These are phyloP conservation scores for Trachelus iudaicus DNA, from an alignment of 2,888 invertebrate species.

Conservation along the genomic window DNA sequence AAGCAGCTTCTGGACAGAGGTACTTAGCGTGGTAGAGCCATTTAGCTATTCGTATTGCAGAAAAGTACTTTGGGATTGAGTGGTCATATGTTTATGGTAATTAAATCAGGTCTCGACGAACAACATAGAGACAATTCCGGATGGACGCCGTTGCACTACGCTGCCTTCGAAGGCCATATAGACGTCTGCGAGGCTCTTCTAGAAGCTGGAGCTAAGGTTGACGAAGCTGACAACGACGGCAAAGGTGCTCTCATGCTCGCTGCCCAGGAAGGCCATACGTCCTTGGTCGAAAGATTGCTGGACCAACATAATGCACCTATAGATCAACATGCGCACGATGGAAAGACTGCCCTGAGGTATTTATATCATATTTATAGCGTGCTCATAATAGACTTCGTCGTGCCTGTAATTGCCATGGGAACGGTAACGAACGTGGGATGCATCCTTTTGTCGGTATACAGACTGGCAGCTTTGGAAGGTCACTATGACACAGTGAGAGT, in stretches of 20 bases:
- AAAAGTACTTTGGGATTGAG: no score
- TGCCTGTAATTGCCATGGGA: not conserved
- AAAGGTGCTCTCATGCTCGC: conserved; percentile 89
- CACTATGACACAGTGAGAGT: conserved; percentile 83
- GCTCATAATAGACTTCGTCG: not conserved
- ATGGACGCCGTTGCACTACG: conserved; percentile 97
- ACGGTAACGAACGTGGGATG: not conserved
- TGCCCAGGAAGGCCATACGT: conserved; percentile 87
- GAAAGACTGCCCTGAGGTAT: conserved; percentile 85
- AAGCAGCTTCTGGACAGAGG: conserved; percentile 88
- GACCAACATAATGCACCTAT: conserved; percentile 82
- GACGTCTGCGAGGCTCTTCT: conserved; percentile 85
- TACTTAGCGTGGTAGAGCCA: conserved; percentile 42
- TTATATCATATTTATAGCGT: not conserved
- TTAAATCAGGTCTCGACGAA: conserved; percentile 76
- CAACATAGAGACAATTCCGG: conserved; percentile 94
- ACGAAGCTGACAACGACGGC: conserved; percentile 92
- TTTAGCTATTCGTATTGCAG: not conserved
- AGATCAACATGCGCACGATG: conserved; percentile 90
- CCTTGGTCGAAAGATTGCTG: conserved; percentile 74
- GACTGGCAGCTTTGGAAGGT: conserved; percentile 84
- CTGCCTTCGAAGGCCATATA: conserved; percentile 92
- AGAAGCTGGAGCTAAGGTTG: conserved; percentile 89
- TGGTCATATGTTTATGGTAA: not conserved
- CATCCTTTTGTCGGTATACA: conserved; percentile 47